Base-by-base conservation (phyloP, 1,140 invertebrate species). In the Babylonia areolata region DNA sequence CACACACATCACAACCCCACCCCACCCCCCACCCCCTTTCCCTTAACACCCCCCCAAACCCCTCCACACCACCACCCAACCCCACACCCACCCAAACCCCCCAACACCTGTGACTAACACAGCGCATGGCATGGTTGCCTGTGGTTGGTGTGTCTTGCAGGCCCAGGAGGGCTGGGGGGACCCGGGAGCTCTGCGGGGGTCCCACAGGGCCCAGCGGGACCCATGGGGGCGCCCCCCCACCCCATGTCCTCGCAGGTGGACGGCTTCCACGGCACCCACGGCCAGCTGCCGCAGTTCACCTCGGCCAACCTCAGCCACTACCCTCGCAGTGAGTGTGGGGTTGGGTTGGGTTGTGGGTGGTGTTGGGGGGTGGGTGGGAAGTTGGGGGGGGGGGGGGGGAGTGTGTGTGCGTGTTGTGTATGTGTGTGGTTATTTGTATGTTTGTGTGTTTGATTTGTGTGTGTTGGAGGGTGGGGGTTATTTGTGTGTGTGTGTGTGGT, bases 221-320 rank as follows among this genome's bases (percentile, higher is more conserved):
- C 77, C 54, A 85, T 80, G 77, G 28, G 28, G n/a, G n/a, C n/a
- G n/a, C n/a, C n/a, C 46, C 85, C 85, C 9, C 85, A 79, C 54
- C 85, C 85, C 28, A 54, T 81, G 71, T 75, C 69, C 42, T 83
- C 80, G 20, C 85, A 77, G 37, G 51, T 83, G 71, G 85, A 86
- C 23, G 81, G 51, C 69, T 86, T 83, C 64, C 82, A 84, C 75
- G 31, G 39, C 58, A 73, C 42, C 80, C 40, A 58, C 73, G 81
- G 46, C 39, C 81, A 69, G 33, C 58, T 81, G 75, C 80, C 85
- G 78, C 80, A 71, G 54, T 77, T 64, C 73, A 77, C 80, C 71
- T 83, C 80, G 0, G 79, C 85, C 33, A 86, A 81, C 64, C 80
- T 86, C 5, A 86, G 85, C 54, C 85, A 86, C 37, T 86, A 83